A percentile compares a stretch with the other conserved stretches of the same genome.
Evolutionary conservation across 2,888 invertebrate species (phyloP).

Genomic region (Himalopsyche kuldschensis): DNA sequence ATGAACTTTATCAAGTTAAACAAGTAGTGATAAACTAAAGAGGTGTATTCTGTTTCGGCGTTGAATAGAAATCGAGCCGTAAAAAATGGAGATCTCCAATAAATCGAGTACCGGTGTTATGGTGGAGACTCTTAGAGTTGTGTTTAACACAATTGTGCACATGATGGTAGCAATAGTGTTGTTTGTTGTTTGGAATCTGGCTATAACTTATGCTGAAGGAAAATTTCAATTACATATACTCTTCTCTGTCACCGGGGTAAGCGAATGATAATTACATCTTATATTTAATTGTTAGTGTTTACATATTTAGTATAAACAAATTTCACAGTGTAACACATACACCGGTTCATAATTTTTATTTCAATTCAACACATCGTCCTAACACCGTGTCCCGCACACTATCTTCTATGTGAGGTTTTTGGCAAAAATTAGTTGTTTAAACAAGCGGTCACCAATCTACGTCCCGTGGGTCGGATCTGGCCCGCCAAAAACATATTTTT

Average conservation of each 20-base stretch:
- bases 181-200: neutral
- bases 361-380: no score
- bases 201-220: neutral
- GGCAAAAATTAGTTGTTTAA: no score
- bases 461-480: no score
- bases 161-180: constrained; percentile 19
- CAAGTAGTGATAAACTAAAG: neutral
- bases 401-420: no score
- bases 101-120: neutral
- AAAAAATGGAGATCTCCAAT: neutral
- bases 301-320: no score
- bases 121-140: neutral
- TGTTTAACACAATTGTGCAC: constrained; percentile 13
- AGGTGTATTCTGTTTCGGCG: neutral
- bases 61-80: neutral
- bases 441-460: no score
- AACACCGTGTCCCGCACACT: no score
- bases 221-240: constrained; percentile 18
- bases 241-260: constrained; percentile 25
- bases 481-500: no score
- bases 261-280: neutral
- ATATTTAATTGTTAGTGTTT: no score
- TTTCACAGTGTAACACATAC: no score
- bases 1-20: no score
- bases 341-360: no score